Evolutionary conservation across 30 jellyfish, hydroid and myxozoan genomes (phyloP).

Genomic region (Phacellophora camtschatica): DNA sequence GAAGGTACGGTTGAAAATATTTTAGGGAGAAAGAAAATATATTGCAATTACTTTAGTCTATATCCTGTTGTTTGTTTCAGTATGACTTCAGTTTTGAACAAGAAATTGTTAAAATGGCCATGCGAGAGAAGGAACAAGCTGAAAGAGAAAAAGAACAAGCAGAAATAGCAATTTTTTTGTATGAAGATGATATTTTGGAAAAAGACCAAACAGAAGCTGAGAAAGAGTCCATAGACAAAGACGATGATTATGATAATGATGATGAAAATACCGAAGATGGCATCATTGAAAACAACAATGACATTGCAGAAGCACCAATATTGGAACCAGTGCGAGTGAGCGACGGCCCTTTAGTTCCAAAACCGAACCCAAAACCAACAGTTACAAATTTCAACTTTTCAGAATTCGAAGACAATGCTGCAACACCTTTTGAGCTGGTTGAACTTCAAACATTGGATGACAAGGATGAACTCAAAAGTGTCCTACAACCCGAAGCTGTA

Average conservation of each 20-base stretch:
- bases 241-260: not conserved
- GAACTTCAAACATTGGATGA: constrained; percentile 89
- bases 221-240: not conserved
- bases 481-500: constrained; percentile 73
- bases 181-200: not conserved
- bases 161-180: not conserved
- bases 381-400: constrained; percentile 49
- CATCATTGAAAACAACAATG: not conserved
- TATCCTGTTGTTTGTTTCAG: not conserved
- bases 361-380: not conserved
- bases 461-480: constrained; percentile 78
- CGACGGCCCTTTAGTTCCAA: not conserved
- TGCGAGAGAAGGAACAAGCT: constrained; percentile 27
- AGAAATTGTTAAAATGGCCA: constrained; percentile 20
- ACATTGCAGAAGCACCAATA: constrained; percentile 35
- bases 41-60: not conserved
- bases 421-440: constrained; percentile 93
- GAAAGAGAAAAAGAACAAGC: constrained; percentile 3
- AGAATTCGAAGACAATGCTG: constrained; percentile 83
- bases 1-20: not conserved
- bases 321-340: constrained; percentile 36
- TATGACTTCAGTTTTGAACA: constrained; percentile 71
- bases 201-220: not conserved
- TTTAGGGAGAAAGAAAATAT: not conserved
- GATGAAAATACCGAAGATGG: not conserved